Evolutionary conservation across 1,140 invertebrate species (phyloP).

Genomic region (Drosophila elegans): DNA sequence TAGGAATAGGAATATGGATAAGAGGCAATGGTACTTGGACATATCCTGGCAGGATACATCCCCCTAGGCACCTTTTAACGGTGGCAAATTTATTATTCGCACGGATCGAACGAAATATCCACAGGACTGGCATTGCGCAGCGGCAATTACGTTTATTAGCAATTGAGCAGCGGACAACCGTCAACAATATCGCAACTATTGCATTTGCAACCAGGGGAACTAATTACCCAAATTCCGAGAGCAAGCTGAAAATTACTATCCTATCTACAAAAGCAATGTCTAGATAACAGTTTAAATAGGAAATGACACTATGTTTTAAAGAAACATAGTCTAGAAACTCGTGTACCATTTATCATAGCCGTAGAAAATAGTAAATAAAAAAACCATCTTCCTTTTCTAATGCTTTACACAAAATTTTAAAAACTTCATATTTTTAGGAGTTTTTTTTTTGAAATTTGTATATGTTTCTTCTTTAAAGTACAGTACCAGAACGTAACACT

Average conservation of each 20-base stretch:
- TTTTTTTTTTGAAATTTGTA: too few relatives aligned
- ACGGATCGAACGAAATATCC: slow-evolving; percentile 2
- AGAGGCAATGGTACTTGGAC: background rate
- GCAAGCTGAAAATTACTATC: background rate
- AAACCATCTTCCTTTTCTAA: too few relatives aligned
- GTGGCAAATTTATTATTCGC: slow-evolving; percentile 60
- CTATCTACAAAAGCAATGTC: too few relatives aligned
- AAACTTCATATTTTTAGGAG: too few relatives aligned
- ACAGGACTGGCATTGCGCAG: slow-evolving; percentile 36
- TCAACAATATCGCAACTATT: slow-evolving; percentile 13
- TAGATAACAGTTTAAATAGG: too few relatives aligned
- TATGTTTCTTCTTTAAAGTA: too few relatives aligned
- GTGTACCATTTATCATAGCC: too few relatives aligned
- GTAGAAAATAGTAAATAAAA: too few relatives aligned
- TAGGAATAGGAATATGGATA: background rate
- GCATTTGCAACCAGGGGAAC: background rate
- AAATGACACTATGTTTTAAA: too few relatives aligned
- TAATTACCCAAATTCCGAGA: slow-evolving; percentile 7
- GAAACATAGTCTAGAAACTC: too few relatives aligned
- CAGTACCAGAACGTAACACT: too few relatives aligned
- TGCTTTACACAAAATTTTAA: too few relatives aligned
- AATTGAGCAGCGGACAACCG: slow-evolving; percentile 14
- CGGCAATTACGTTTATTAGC: slow-evolving; percentile 49
- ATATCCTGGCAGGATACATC: slow-evolving; percentile 2
- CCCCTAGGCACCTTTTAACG: slow-evolving; percentile 54